A percentile compares a stretch with the other conserved stretches of the same genome.
These are phyloP conservation scores for Luehdorfia chinensis DNA, from an alignment of 1,140 invertebrate species.

Conservation along the genomic window DNA sequence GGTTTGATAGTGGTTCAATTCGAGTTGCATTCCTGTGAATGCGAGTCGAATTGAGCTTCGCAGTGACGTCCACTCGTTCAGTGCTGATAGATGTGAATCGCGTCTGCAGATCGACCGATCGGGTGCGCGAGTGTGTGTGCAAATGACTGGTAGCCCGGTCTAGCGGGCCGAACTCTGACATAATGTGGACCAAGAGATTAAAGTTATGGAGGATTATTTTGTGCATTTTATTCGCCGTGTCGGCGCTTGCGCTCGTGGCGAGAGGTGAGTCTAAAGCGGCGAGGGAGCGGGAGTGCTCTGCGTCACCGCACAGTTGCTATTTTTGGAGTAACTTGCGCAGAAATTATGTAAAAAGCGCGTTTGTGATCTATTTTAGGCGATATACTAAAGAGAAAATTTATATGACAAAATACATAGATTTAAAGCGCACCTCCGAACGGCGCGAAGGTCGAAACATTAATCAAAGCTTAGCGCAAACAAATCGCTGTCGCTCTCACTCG, in stretches of 20 bases:
- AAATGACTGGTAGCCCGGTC: conserved; percentile 67
- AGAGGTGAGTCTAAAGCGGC: conserved; percentile 60
- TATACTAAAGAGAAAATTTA: conserved; percentile 60
- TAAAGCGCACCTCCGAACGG: conserved; percentile 22
- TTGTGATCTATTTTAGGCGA: conserved; percentile 67
- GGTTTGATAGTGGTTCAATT: conserved; percentile 36
- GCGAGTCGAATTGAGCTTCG: conserved; percentile 44
- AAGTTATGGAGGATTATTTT: conserved; percentile 73
- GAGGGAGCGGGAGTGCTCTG: conserved; percentile 35
- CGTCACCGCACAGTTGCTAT: conserved; percentile 62
- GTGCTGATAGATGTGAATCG: conserved; percentile 57
- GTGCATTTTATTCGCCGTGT: conserved; percentile 66
- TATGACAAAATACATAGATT: conserved; percentile 45
- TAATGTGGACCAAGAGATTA: conserved; percentile 73
- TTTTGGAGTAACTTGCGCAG: conserved; percentile 69
- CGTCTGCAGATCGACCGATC: conserved; percentile 58
- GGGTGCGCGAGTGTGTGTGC: conserved; percentile 71
- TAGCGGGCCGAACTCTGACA: conserved; percentile 55
- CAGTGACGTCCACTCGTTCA: conserved; percentile 37
- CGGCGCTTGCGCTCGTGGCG: conserved; percentile 58
- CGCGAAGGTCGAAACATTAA: conserved; percentile 19
- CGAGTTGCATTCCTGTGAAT: conserved; percentile 52
- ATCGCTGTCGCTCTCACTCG: conserved; percentile 27
- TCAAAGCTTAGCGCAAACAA: conserved; percentile 24
- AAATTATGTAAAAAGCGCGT: conserved; percentile 76